phyloP scores from a whole-genome alignment of 2,113 vertebrate species.

The Camelus dromedarius region DNA sequence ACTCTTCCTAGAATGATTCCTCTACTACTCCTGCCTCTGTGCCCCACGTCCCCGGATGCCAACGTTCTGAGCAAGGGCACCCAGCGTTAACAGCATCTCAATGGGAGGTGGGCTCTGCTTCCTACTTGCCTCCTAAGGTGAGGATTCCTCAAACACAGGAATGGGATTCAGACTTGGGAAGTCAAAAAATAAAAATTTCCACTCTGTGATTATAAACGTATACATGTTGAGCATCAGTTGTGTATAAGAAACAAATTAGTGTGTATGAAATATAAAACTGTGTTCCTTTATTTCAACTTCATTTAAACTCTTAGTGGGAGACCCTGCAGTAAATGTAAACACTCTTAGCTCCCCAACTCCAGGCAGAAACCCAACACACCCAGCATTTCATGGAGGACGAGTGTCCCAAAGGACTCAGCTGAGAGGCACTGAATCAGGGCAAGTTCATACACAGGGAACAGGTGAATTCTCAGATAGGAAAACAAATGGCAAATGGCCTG shows the following conservation, averaged over 20 bases:
- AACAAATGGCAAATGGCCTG: not conserved
- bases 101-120: not conserved
- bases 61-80: not conserved
- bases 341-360: not conserved
- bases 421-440: not conserved
- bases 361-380: not conserved
- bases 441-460: not conserved
- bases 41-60: not conserved
- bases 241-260: not conserved
- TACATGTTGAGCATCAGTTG: not conserved
- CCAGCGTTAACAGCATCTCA: not conserved
- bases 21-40: not conserved
- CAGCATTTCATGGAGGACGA: not conserved
- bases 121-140: not conserved
- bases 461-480: not conserved
- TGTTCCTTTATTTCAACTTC: conserved; percentile 23
- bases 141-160: not conserved
- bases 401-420: not conserved
- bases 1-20: not conserved
- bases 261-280: not conserved
- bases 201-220: not conserved
- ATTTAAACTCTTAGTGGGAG: not conserved
- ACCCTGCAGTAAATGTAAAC: not conserved
- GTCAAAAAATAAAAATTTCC: not conserved
- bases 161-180: not conserved